Conservation (phyloP, 2,888 invertebrate species). For the Odontocolon sp. region DNA sequence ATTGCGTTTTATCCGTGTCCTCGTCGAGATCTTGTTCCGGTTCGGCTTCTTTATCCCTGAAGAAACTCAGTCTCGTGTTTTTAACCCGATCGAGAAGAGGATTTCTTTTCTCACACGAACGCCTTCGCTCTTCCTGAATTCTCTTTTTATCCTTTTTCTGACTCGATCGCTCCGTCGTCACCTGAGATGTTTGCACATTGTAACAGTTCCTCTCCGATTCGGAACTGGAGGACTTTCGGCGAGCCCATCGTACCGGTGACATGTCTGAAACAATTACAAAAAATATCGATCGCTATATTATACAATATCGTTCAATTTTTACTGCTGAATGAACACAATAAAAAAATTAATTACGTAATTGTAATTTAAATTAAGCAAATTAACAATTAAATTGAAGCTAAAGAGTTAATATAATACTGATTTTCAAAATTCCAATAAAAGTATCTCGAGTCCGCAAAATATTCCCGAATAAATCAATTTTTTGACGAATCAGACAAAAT, state of each 20-base stretch:
- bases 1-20: constrained; percentile 66
- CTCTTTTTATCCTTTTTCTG: constrained; percentile 83
- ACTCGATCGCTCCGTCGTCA: constrained; percentile 81
- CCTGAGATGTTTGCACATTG: constrained; percentile 83
- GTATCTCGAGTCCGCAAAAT: too few relatives aligned
- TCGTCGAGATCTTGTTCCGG: constrained; percentile 66
- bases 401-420: too few relatives aligned
- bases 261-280: constrained; percentile 82
- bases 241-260: constrained; percentile 85
- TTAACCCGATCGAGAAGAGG: constrained; percentile 88
- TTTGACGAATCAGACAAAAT: too few relatives aligned
- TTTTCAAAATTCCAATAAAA: too few relatives aligned
- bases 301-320: too few relatives aligned
- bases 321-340: too few relatives aligned
- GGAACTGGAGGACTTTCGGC: constrained; percentile 84
- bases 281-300: too few relatives aligned
- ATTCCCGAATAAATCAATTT: too few relatives aligned
- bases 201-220: constrained; percentile 87
- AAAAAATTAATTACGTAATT: too few relatives aligned
- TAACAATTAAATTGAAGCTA: too few relatives aligned
- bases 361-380: too few relatives aligned
- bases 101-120: constrained; percentile 85
- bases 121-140: constrained; percentile 80
- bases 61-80: constrained; percentile 87
- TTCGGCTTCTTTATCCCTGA: constrained; percentile 77